Conservation (phyloP, 2,797 vertebrate genomes). For the Peromyscus aztecus region DNA sequence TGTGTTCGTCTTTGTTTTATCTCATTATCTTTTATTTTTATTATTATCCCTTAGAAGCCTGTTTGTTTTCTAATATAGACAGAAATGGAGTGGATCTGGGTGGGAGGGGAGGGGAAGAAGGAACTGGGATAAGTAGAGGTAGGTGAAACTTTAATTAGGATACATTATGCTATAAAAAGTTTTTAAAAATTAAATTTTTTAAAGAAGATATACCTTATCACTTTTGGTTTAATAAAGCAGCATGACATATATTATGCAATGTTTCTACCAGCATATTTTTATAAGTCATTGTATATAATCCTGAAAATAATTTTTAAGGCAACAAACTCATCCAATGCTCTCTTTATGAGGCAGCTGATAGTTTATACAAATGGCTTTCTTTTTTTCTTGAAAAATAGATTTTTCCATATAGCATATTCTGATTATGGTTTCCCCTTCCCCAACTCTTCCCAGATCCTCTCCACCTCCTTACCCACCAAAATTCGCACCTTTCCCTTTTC, state of each 20-base stretch:
- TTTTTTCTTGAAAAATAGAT: background rate
- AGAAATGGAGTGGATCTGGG: background rate
- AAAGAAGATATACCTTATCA: too few species aligned
- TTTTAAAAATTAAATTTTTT: background rate
- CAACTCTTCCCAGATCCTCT: background rate
- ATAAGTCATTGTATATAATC: background rate
- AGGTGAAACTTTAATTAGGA: background rate
- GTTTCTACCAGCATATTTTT: slow-evolving; percentile 46
- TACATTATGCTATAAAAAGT: background rate
- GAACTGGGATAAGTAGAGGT: background rate
- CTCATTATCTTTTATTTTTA: background rate
- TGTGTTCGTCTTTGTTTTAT: background rate
- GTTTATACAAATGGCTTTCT: background rate
- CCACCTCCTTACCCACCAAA: background rate
- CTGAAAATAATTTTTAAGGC: slow-evolving; percentile 48
- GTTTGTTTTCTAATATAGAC: background rate
- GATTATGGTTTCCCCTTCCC: background rate
- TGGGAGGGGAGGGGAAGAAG: background rate
- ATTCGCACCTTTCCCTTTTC: background rate
- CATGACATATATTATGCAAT: background rate
- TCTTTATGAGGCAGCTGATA: background rate
- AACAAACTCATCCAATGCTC: background rate
- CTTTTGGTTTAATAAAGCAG: slow-evolving; percentile 46
- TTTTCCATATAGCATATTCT: background rate
- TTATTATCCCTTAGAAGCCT: background rate